Evolutionary conservation across 2,113 vertebrate genomes (phyloP).

Genomic region (Monopterus albus): DNA sequence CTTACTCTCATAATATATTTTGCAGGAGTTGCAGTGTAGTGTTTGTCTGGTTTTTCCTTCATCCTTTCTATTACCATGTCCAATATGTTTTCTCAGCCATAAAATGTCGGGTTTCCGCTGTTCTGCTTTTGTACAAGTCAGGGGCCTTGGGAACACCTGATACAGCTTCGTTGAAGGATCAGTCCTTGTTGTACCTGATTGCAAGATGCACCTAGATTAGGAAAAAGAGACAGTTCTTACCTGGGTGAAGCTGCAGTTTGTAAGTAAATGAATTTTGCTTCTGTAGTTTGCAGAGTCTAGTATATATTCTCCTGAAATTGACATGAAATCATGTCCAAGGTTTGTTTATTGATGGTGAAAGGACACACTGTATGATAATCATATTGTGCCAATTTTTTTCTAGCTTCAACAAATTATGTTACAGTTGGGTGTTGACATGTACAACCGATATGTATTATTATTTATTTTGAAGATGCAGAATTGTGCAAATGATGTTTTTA

Average conservation of each 20-base stretch:
- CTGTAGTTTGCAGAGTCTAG: conserved; percentile 70
- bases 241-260: conserved; percentile 55
- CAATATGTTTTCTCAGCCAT: conserved; percentile 66
- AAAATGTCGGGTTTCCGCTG: conserved; percentile 48
- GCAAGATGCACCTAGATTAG: conserved; percentile 35
- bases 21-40: conserved; percentile 76
- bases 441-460: conserved; percentile 74
- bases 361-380: conserved; percentile 71
- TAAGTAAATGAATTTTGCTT: conserved; percentile 73
- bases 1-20: conserved; percentile 82
- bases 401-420: conserved; percentile 61
- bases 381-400: conserved; percentile 59
- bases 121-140: conserved; percentile 52
- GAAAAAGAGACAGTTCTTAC: conserved; percentile 40
- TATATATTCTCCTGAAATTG: conserved; percentile 64
- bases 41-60: conserved; percentile 71
- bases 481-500: conserved; percentile 80
- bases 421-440: conserved; percentile 73
- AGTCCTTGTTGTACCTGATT: conserved; percentile 49
- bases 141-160: background rate
- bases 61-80: conserved; percentile 67
- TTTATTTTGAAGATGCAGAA: conserved; percentile 79
- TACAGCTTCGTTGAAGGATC: conserved; percentile 36
- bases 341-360: conserved; percentile 58
- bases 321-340: conserved; percentile 50